phyloP scores from a whole-genome alignment of 2,888 invertebrate genomes.

The Petrophora chlorosata region DNA sequence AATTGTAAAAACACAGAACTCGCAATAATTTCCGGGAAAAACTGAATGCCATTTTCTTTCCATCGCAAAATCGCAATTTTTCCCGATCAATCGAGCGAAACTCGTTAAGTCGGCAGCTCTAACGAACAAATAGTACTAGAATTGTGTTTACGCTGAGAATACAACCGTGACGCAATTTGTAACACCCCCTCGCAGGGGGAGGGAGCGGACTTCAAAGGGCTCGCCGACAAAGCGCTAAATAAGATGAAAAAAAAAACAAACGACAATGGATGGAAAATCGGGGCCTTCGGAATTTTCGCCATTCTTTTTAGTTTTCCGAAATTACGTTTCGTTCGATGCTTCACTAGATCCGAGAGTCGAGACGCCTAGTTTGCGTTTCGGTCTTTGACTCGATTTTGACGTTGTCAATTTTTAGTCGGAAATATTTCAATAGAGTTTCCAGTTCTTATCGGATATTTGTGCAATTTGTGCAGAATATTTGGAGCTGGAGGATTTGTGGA shows the following conservation, averaged over 20 bases:
- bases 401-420: neutral
- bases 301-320: constrained; percentile 64
- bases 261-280: constrained; percentile 80
- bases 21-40: neutral
- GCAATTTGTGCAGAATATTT: neutral
- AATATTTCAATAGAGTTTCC: neutral
- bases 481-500: neutral
- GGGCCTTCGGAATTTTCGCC: constrained; percentile 67
- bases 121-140: constrained; percentile 59
- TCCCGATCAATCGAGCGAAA: constrained; percentile 32
- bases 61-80: constrained; percentile 21
- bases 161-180: constrained; percentile 79
- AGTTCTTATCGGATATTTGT: neutral
- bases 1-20: constrained; percentile 2
- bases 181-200: constrained; percentile 60
- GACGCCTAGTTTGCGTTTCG: constrained; percentile 44
- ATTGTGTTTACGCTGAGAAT: constrained; percentile 70
- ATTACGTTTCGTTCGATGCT: constrained; percentile 54
- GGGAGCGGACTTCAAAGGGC: constrained; percentile 76
- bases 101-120: constrained; percentile 36
- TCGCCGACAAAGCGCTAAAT: constrained; percentile 82
- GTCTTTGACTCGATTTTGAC: constrained; percentile 44
- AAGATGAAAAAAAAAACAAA: constrained; percentile 80
- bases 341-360: neutral
- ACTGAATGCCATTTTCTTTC: constrained; percentile 9